Evolutionary conservation across 2,797 vertebrate species (phyloP).

Genomic region (Sphenodon punctatus): DNA sequence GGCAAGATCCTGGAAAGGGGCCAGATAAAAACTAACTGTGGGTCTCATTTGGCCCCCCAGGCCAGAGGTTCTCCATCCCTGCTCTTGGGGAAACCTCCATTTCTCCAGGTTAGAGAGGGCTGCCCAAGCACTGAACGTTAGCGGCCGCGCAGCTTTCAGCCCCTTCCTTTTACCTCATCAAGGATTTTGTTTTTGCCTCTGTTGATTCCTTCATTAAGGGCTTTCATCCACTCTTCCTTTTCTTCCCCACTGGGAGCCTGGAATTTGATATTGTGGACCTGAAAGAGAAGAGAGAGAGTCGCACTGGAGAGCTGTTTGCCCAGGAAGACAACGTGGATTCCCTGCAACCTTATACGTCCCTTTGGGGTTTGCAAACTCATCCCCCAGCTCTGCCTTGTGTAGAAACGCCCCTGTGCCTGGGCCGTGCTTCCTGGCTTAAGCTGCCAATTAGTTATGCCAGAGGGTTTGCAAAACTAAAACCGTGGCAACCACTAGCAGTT

Average conservation of each 20-base stretch:
- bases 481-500: slow-evolving; percentile 23
- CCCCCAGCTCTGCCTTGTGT: slow-evolving; percentile 56
- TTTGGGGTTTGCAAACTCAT: slow-evolving; percentile 5
- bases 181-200: slow-evolving; percentile 93
- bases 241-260: slow-evolving; percentile 86
- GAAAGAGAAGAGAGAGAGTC: slow-evolving; percentile 31
- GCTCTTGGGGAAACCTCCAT: too few relatives aligned
- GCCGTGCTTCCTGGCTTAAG: too few relatives aligned
- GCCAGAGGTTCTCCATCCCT: too few relatives aligned
- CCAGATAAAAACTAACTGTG: too few relatives aligned
- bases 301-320: not conserved
- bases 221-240: slow-evolving; percentile 94
- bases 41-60: too few relatives aligned
- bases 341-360: not conserved
- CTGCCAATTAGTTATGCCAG: slow-evolving; percentile 10
- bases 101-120: too few relatives aligned
- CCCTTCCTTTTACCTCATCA: slow-evolving; percentile 84
- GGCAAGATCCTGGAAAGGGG: too few relatives aligned
- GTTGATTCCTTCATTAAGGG: slow-evolving; percentile 87
- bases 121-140: too few relatives aligned
- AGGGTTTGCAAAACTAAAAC: slow-evolving; percentile 34
- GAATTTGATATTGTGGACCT: slow-evolving; percentile 92
- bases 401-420: slow-evolving; percentile 57
- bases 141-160: not conserved
- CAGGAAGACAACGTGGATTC: not conserved